Conservation (phyloP, 2,113 vertebrate species). For the Formicarius rufipectus region DNA sequence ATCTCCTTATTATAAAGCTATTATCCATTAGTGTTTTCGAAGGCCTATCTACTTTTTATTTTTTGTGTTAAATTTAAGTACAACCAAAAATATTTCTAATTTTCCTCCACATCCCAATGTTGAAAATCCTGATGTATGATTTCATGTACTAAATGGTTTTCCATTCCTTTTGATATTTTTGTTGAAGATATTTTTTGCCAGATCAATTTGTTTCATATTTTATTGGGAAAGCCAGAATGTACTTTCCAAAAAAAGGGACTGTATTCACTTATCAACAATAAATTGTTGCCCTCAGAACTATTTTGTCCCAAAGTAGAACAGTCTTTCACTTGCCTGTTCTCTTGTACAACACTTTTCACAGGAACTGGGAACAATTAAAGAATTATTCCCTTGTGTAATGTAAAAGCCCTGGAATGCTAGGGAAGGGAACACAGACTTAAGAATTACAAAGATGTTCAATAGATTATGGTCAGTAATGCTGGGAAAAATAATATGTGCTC, state of each 20-base stretch:
- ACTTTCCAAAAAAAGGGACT: not conserved
- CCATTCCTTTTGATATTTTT: not conserved
- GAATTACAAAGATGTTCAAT: constrained; percentile 26
- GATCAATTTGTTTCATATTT: not conserved
- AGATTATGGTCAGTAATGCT: constrained; percentile 17
- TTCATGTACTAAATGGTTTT: not conserved
- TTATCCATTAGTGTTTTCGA: not conserved
- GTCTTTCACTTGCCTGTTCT: not conserved
- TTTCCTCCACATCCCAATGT: not conserved
- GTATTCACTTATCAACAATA: not conserved
- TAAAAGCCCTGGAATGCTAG: constrained; percentile 46
- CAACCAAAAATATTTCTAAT: not conserved
- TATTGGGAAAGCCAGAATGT: not conserved
- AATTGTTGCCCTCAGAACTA: not conserved
- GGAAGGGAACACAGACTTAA: constrained; percentile 17
- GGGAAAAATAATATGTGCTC: not conserved
- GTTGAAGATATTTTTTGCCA: not conserved
- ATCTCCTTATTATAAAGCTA: not conserved
- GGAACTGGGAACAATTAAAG: constrained; percentile 50
- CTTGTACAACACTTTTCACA: not conserved
- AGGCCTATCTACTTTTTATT: not conserved
- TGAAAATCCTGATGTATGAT: not conserved
- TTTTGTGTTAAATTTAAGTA: not conserved
- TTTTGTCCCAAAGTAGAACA: not conserved
- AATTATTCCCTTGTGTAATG: constrained; percentile 34